These are phyloP conservation scores for Pollenia labialis DNA, from an alignment of 2,888 invertebrate genomes.

Conservation along the genomic window DNA sequence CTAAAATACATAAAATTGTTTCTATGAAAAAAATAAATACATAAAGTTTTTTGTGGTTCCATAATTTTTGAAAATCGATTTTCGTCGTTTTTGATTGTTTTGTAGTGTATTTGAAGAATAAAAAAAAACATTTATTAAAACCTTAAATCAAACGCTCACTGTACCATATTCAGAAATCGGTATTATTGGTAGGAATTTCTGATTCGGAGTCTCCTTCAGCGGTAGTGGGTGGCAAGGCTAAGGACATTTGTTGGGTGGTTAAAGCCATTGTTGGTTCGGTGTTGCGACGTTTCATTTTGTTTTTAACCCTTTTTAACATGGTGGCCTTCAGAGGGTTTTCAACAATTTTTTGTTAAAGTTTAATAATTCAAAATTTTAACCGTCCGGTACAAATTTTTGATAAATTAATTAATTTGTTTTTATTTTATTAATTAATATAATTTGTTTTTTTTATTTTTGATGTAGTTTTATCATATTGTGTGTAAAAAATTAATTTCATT, in stretches of 20 bases:
- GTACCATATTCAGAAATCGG: constrained; percentile 89
- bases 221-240: constrained; percentile 79
- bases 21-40: background rate
- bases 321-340: constrained; percentile 90
- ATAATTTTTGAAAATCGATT: constrained; percentile 27
- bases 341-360: background rate
- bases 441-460: constrained; percentile 42
- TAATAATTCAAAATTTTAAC: constrained; percentile 38
- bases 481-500: constrained; percentile 26
- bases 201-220: constrained; percentile 81
- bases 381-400: constrained; percentile 68
- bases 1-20: constrained; percentile 29
- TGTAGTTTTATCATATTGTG: constrained; percentile 24
- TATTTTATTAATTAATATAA: constrained; percentile 37
- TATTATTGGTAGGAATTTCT: constrained; percentile 84
- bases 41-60: constrained; percentile 22
- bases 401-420: constrained; percentile 23
- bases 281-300: constrained; percentile 98
- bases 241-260: constrained; percentile 84
- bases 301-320: constrained; percentile 99
- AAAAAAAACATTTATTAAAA: constrained; percentile 78
- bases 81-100: constrained; percentile 13
- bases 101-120: background rate
- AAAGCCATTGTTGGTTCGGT: constrained; percentile 92
- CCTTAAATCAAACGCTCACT: constrained; percentile 89